phyloP scores from a whole-genome alignment of 2,888 invertebrate species.

The Aradus depressus region DNA sequence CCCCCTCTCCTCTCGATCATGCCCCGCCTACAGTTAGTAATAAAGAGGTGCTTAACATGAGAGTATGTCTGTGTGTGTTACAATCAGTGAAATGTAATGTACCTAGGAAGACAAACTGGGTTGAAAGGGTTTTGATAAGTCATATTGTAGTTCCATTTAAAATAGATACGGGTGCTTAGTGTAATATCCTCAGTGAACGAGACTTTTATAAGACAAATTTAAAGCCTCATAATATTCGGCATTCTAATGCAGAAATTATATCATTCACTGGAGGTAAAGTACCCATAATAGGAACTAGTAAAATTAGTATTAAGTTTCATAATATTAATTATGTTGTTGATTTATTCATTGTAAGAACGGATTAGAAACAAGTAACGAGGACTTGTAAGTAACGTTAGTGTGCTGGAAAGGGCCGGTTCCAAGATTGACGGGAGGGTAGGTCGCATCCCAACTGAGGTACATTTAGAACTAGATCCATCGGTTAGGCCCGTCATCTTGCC shows the following conservation, averaged over 20 bases:
- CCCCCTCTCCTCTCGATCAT: too few relatives aligned
- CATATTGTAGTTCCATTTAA: too few relatives aligned
- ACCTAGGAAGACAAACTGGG: too few relatives aligned
- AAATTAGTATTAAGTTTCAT: background rate
- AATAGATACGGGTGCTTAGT: slow-evolving; percentile 8
- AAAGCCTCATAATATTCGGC: background rate
- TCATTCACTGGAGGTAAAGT: slow-evolving; percentile 9
- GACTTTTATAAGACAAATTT: background rate
- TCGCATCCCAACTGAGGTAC: background rate
- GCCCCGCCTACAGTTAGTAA: too few relatives aligned
- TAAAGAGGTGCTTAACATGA: too few relatives aligned
- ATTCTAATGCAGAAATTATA: background rate
- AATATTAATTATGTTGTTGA: background rate
- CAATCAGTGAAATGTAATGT: too few relatives aligned
- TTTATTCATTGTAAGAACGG: background rate
- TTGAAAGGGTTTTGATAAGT: background rate
- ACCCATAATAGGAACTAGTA: slow-evolving; percentile 1
- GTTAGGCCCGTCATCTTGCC: slow-evolving; percentile 13
- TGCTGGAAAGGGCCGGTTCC: background rate
- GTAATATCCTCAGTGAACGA: slow-evolving; percentile 1
- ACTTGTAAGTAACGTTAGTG: background rate
- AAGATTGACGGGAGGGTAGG: slow-evolving; percentile 12
- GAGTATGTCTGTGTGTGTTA: too few relatives aligned
- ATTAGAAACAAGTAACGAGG: background rate
- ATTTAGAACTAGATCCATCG: slow-evolving; percentile 5